Evolutionary conservation across 2,113 vertebrate species (phyloP), one percentile per base, ranked within the genome.

Genomic region (Tenrec ecaudatus): DNA sequence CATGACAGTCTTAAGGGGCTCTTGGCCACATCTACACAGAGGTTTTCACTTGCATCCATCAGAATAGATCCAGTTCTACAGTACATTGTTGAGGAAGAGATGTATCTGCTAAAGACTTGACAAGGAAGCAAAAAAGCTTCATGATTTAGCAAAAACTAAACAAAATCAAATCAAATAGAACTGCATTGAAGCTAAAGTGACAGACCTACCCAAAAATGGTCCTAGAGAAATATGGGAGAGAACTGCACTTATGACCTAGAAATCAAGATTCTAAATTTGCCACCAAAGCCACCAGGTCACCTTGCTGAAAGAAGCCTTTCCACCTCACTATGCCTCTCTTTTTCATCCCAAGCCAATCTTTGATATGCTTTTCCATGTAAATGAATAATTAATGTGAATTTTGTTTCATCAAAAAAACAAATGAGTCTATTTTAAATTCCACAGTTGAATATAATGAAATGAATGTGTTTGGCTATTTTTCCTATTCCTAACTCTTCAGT

Each of bases 361-460:
- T 58, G 68, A 84, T 20, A 4, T 47, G 89, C 27, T 86, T 87
- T 87, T 27, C 1, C 76, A 84, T 79, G 17, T 38, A 33, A 89
- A 66, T 57, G 23, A 17, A 58, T 79, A 89, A 82, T 88, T 84
- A 82, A 64, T 47, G 60, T 66, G 73, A 73, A 82, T 76, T 85
- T 57, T 93, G 3, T 77, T 83, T 71, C 83, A 94, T 73, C 6
- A 7, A 88, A 93, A 92, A 10, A 81, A 89, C 81, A 88, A 86
- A 57, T 81, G 19, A 85, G 68, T 86, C 15, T 60, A 12, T 91
- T 91, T 53, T 68, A 57, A 92, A 73, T 88, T 89, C 73, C 78
- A 22, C 4, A 20, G n/a, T 27, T 85, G 58, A 86, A 60, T 60
- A 31, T 53, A 83, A 76, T 40, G 11, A 85, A 85, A 81, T 60